phyloP scores from a whole-genome alignment of 2,797 vertebrate genomes.

The Sarcoramphus papa region DNA sequence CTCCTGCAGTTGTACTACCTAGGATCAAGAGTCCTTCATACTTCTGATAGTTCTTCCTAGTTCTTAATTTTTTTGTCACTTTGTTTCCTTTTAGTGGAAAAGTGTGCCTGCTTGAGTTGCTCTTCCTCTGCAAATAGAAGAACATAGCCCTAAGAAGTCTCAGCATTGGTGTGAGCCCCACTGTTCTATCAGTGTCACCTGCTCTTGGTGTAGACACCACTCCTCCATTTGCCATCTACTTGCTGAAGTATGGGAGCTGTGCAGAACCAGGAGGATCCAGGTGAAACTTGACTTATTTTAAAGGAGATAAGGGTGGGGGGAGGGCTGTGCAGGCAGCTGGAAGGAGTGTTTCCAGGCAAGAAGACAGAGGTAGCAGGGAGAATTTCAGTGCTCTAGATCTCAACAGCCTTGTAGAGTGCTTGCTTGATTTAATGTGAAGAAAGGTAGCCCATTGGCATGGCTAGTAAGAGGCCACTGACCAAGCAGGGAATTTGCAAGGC shows the following conservation, averaged over 20 bases:
- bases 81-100: background rate
- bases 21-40: background rate
- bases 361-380: background rate
- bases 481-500: background rate
- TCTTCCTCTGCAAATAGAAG: background rate
- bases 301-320: no score
- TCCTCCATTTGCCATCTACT: no score
- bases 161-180: rapidly evolving
- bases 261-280: background rate
- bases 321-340: no score
- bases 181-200: no score
- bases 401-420: background rate
- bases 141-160: background rate
- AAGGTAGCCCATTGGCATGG: no score
- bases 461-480: background rate
- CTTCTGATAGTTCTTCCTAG: background rate
- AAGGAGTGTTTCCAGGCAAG: background rate
- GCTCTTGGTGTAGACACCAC: background rate
- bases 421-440: background rate
- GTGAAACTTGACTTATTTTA: background rate
- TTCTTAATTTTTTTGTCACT: background rate
- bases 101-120: no score
- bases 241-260: background rate
- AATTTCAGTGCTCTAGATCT: background rate
- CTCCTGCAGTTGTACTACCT: background rate